A percentile compares a stretch with the other conserved stretches of the same genome.
Evolutionary conservation across 2,797 vertebrate genomes (phyloP).

Genomic region (Syndactyla subalaris): DNA sequence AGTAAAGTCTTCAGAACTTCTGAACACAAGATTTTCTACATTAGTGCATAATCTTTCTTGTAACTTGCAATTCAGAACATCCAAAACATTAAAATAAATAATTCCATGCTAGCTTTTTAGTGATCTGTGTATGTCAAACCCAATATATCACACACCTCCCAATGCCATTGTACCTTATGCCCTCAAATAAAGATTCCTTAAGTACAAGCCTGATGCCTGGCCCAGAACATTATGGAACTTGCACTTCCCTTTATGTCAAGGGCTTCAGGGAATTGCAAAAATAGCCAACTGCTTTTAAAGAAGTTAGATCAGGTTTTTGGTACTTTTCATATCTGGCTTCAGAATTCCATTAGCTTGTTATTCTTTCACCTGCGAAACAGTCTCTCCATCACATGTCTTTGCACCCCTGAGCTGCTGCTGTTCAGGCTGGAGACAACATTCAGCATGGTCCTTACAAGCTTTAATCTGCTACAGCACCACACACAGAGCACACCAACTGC

Average conservation of each 20-base stretch:
- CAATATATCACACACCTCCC: fast-evolving
- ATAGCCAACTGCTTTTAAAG: neutral
- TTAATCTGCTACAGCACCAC: neutral
- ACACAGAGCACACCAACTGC: fast-evolving
- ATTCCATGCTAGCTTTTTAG: neutral
- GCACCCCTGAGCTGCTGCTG: neutral
- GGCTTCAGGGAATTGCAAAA: neutral
- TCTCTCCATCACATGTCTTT: neutral
- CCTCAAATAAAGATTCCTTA: neutral
- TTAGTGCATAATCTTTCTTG: neutral
- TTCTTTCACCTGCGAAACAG: neutral
- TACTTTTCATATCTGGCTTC: neutral
- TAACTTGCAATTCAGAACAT: neutral
- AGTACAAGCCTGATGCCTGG: neutral
- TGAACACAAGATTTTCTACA: neutral
- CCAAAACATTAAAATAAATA: neutral
- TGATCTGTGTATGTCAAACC: neutral
- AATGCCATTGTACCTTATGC: neutral
- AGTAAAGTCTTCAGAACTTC: neutral
- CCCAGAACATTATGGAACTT: neutral
- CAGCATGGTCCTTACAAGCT: too few relatives aligned
- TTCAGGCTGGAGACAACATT: neutral
- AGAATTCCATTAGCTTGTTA: neutral
- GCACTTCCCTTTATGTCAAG: neutral
- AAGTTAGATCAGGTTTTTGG: neutral